Conservation (phyloP, 1,140 invertebrate species). For the Daktulosphaira vitifoliae region DNA sequence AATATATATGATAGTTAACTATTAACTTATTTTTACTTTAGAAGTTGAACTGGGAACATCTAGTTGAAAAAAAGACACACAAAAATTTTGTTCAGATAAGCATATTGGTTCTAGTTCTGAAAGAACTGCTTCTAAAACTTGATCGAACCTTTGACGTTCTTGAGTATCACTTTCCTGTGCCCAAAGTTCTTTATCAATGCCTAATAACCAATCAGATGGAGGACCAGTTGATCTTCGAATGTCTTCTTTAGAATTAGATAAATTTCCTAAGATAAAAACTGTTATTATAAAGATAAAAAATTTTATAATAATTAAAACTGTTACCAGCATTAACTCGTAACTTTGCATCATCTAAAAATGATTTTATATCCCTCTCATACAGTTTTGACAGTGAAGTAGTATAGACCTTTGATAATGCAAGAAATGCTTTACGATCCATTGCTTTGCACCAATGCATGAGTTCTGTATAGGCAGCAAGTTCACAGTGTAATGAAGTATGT, state of each 20-base stretch:
- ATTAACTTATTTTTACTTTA: too few species aligned
- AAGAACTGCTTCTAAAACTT: constrained; percentile 69
- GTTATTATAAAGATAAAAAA: too few species aligned
- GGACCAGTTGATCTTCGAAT: constrained; percentile 35
- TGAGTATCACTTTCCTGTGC: constrained; percentile 49
- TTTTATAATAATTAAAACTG: background rate
- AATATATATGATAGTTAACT: too few species aligned
- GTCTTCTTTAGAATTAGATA: constrained; percentile 40
- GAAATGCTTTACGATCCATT: constrained; percentile 73
- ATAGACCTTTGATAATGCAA: constrained; percentile 70
- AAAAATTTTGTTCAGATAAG: constrained; percentile 91
- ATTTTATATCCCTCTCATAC: constrained; percentile 72
- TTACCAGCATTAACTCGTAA: constrained; percentile 45
- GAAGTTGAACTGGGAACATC: constrained; percentile 51
- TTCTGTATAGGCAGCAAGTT: constrained; percentile 73
- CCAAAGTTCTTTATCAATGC: constrained; percentile 52
- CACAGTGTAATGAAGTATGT: constrained; percentile 68
- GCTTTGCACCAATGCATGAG: constrained; percentile 84
- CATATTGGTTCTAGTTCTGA: constrained; percentile 85
- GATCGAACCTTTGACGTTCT: constrained; percentile 56
- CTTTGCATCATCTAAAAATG: constrained; percentile 69
- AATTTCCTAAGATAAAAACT: background rate
- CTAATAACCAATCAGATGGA: constrained; percentile 45
- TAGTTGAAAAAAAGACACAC: constrained; percentile 84
- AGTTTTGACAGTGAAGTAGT: constrained; percentile 67